Evolutionary conservation across 2,797 vertebrate species (phyloP).

Genomic region (Podargus strigoides): DNA sequence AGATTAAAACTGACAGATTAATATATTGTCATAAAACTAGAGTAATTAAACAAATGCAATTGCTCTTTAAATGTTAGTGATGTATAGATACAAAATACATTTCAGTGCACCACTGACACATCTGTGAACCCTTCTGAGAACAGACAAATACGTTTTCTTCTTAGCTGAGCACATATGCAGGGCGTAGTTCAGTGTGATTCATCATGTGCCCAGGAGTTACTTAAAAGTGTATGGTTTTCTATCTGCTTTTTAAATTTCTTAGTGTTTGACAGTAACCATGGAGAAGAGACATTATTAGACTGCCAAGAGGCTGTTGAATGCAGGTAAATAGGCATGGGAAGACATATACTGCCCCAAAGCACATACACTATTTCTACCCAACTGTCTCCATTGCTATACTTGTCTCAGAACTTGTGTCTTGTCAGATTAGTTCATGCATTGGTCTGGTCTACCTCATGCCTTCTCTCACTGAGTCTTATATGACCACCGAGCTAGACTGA

Average conservation of each 20-base stretch:
- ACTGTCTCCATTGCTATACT: neutral
- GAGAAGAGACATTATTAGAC: neutral
- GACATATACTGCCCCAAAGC: neutral
- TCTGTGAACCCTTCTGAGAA: neutral
- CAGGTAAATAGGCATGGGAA: neutral
- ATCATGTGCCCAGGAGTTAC: neutral
- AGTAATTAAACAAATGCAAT: constrained; percentile 28
- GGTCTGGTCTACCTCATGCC: neutral
- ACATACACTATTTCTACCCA: neutral
- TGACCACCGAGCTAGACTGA: neutral
- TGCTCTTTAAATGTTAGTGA: neutral
- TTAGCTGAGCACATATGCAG: neutral
- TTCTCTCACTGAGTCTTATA: neutral
- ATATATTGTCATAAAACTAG: constrained; percentile 1
- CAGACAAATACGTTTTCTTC: neutral
- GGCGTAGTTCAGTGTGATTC: neutral
- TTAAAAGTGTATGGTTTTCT: neutral
- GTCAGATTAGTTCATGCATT: neutral
- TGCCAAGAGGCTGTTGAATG: neutral
- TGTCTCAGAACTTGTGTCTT: neutral
- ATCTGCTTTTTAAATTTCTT: neutral
- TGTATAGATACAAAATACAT: neutral
- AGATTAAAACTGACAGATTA: constrained; percentile 13
- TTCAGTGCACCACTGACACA: neutral
- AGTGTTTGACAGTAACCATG: neutral